A percentile compares a stretch with the other conserved stretches of the same genome.
These are phyloP conservation scores for Hyalella azteca DNA, from an alignment of 2,888 invertebrate genomes.

Conservation along the genomic window DNA sequence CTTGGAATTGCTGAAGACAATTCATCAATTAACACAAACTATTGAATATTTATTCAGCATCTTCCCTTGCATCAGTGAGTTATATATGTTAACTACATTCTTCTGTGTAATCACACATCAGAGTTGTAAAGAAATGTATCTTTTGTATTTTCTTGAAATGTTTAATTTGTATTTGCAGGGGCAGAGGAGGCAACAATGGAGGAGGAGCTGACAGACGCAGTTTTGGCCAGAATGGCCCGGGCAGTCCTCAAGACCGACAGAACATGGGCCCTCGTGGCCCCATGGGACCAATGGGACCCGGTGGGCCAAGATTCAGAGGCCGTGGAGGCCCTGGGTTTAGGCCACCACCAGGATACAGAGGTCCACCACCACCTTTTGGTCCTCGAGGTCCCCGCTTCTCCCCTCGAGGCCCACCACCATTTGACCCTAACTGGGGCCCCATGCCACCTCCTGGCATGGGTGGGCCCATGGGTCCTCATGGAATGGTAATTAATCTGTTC, in stretches of 20 bases:
- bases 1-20: no score
- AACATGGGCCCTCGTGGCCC: slow-evolving; percentile 53
- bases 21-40: no score
- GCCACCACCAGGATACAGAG: slow-evolving; percentile 65
- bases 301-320: slow-evolving; percentile 54
- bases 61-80: no score
- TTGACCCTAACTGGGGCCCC: slow-evolving; percentile 75
- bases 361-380: slow-evolving; percentile 66
- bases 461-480: slow-evolving; percentile 58
- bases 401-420: slow-evolving; percentile 67
- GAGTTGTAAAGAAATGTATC: no score
- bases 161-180: no score
- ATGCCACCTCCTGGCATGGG: slow-evolving; percentile 64
- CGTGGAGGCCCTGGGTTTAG: slow-evolving; percentile 59
- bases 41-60: no score
- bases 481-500: slow-evolving; percentile 56
- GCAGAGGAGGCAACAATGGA: slow-evolving; percentile 30
- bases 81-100: no score
- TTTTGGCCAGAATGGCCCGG: slow-evolving; percentile 44
- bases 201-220: slow-evolving; percentile 21
- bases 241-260: slow-evolving; percentile 55
- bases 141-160: no score
- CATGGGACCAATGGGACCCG: slow-evolving; percentile 50
- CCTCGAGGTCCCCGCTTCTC: slow-evolving; percentile 63
- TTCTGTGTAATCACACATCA: no score